Evolutionary conservation across 2,797 vertebrate genomes (phyloP).

Genomic region (Sebastes goodei): DNA sequence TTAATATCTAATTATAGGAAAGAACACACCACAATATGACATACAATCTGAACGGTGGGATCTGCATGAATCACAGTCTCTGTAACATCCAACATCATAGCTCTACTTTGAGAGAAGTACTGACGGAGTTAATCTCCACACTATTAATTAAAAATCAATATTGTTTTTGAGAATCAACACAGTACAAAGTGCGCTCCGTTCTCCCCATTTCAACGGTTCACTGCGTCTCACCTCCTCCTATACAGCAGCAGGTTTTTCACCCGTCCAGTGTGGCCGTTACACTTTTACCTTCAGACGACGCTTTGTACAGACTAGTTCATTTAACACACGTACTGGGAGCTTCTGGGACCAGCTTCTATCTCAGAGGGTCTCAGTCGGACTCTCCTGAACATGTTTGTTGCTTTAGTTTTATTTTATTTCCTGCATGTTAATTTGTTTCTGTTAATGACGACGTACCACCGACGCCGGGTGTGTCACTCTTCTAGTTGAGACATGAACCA

Average conservation of each 20-base stretch:
- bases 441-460: constrained; percentile 18
- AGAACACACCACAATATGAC: too few relatives aligned
- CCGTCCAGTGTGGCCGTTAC: not conserved
- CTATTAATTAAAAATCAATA: too few relatives aligned
- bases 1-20: too few relatives aligned
- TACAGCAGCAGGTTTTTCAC: not conserved
- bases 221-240: not conserved
- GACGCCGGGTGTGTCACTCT: not conserved
- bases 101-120: too few relatives aligned
- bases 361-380: not conserved
- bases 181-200: not conserved
- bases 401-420: not conserved
- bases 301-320: not conserved
- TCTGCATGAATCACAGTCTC: too few relatives aligned
- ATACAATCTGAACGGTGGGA: too few relatives aligned
- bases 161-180: too few relatives aligned
- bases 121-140: too few relatives aligned
- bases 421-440: constrained; percentile 9
- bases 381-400: constrained; percentile 14
- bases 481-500: constrained; percentile 31
- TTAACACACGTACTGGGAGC: not conserved
- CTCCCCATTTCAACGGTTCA: not conserved
- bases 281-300: not conserved
- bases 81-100: too few relatives aligned
- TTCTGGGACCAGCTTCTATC: constrained; percentile 22